A percentile compares a stretch with the other conserved stretches of the same genome.
Evolutionary conservation across 2,113 vertebrate genomes (phyloP).

Genomic region (Lepisosteus oculatus): DNA sequence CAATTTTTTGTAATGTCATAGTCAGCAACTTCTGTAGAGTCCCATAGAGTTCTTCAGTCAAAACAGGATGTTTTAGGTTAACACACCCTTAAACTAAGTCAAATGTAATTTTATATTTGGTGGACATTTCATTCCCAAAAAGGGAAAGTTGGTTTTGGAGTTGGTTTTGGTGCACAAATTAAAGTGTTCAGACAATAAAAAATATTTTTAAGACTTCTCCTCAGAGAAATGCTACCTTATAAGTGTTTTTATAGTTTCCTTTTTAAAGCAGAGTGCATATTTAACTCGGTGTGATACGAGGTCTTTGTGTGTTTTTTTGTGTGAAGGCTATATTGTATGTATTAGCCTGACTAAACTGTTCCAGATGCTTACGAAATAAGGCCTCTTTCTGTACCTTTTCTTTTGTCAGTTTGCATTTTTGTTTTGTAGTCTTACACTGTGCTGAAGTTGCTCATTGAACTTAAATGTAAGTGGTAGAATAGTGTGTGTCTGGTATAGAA

Average conservation of each 20-base stretch:
- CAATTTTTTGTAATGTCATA: too few relatives aligned
- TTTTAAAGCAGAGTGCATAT: too few relatives aligned
- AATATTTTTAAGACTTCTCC: too few relatives aligned
- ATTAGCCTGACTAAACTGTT: too few relatives aligned
- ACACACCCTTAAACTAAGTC: not conserved
- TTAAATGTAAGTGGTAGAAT: not conserved
- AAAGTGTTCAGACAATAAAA: too few relatives aligned
- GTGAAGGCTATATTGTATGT: not conserved
- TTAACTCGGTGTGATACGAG: not conserved
- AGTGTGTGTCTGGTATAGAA: slow-evolving; percentile 6
- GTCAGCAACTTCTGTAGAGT: not conserved
- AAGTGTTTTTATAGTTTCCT: too few relatives aligned
- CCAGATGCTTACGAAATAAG: too few relatives aligned
- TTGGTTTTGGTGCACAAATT: too few relatives aligned
- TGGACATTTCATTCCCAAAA: too few relatives aligned
- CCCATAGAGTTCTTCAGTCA: not conserved
- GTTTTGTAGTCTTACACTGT: not conserved
- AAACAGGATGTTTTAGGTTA: slow-evolving; percentile 7
- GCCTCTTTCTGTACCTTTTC: not conserved
- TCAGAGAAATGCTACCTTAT: too few relatives aligned
- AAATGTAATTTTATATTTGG: not conserved
- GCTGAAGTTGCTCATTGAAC: slow-evolving; percentile 20
- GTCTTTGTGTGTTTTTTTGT: slow-evolving; percentile 3
- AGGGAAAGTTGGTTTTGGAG: too few relatives aligned
- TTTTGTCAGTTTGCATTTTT: not conserved